A percentile compares a stretch with the other conserved stretches of the same genome.
These are phyloP conservation scores for Trogon surrucura DNA, from an alignment of 2,113 vertebrate species.

Conservation along the genomic window DNA sequence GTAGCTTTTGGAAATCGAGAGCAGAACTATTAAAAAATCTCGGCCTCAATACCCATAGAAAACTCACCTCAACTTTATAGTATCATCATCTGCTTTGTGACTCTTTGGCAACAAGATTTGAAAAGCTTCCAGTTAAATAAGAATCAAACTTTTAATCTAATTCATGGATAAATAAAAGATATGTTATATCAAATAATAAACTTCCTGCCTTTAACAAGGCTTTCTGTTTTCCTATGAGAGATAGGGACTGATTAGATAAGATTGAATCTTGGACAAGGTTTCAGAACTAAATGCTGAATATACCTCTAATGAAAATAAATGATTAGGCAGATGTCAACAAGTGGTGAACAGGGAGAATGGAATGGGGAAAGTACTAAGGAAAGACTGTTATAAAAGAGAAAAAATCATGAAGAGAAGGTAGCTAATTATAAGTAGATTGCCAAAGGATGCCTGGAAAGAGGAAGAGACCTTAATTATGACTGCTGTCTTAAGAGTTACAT, in stretches of 20 bases:
- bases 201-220: background rate
- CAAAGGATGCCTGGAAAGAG: background rate
- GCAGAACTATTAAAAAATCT: background rate
- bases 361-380: background rate
- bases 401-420: background rate
- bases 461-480: background rate
- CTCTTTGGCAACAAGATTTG: background rate
- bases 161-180: background rate
- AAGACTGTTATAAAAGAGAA: background rate
- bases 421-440: background rate
- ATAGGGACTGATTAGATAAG: background rate
- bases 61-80: background rate
- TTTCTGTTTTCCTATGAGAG: background rate
- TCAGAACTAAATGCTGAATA: background rate
- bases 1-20: background rate
- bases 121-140: background rate
- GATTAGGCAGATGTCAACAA: background rate
- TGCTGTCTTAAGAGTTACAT: background rate
- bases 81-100: background rate
- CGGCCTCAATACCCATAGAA: background rate
- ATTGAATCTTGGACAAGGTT: background rate
- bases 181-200: background rate
- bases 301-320: background rate
- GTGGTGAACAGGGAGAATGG: background rate
- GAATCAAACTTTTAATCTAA: background rate